These are phyloP conservation scores for Falco novaeseelandiae DNA, from an alignment of 2,797 vertebrate species.

Conservation along the genomic window DNA sequence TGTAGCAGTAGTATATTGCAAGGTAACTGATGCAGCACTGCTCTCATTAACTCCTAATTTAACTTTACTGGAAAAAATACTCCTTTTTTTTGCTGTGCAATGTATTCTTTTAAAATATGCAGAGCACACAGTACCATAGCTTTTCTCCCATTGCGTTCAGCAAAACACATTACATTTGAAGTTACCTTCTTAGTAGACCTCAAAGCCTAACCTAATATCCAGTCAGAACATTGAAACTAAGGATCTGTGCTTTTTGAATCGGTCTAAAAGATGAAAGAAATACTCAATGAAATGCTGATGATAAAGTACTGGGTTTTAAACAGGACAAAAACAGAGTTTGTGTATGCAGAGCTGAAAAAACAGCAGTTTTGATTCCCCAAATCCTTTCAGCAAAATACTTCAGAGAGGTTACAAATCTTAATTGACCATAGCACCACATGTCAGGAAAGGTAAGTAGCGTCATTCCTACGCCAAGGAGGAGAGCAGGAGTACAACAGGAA, in stretches of 20 bases:
- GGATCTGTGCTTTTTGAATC: not conserved
- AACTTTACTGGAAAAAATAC: not conserved
- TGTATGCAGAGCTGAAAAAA: not conserved
- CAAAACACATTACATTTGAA: not conserved
- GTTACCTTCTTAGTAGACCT: not conserved
- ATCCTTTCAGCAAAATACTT: not conserved
- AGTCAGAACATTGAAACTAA: not conserved
- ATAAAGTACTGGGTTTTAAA: not conserved
- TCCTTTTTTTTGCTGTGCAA: not conserved
- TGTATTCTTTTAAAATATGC: not conserved
- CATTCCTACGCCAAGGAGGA: not conserved
- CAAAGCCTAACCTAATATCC: not conserved
- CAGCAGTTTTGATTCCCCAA: not conserved
- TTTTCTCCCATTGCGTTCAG: not conserved
- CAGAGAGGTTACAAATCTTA: not conserved
- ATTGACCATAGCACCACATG: not conserved
- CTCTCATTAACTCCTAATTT: not conserved
- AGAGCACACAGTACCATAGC: not conserved
- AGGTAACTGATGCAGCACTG: not conserved
- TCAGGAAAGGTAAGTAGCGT: conserved; percentile 26
- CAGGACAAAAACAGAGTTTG: not conserved
- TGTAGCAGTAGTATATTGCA: not conserved
- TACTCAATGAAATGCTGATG: not conserved
- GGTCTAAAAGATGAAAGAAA: not conserved
- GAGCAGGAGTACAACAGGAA: conserved; percentile 6